Evolutionary conservation across 2,797 vertebrate species (phyloP).

Genomic region (Poeciliopsis presidionis): DNA sequence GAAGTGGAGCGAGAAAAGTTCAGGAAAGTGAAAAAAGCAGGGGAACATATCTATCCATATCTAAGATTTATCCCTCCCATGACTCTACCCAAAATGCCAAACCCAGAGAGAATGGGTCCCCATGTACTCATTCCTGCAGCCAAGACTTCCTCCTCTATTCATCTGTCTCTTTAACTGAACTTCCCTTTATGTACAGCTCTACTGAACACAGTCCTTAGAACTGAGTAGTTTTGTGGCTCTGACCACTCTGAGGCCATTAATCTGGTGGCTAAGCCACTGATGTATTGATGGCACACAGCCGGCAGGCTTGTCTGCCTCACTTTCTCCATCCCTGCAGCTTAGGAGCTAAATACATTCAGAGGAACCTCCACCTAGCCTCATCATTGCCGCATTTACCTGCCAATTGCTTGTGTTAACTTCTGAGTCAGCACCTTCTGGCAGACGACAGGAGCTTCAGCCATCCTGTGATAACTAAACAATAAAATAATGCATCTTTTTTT

Average conservation of each 20-base stretch:
- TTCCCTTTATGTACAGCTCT: conserved; percentile 65
- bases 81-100: conserved; percentile 69
- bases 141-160: conserved; percentile 54
- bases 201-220: conserved; percentile 71
- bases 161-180: conserved; percentile 63
- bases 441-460: conserved; percentile 15
- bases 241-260: conserved; percentile 79
- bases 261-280: conserved; percentile 82
- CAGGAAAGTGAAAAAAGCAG: conserved; percentile 51
- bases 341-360: conserved; percentile 64
- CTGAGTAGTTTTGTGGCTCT: conserved; percentile 77
- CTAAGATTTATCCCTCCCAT: conserved; percentile 74
- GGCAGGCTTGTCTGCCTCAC: conserved; percentile 74
- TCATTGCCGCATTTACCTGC: conserved; percentile 68
- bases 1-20: conserved; percentile 39
- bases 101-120: conserved; percentile 72
- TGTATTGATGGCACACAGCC: conserved; percentile 80
- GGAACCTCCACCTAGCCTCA: conserved; percentile 57
- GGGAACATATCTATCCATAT: conserved; percentile 64
- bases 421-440: conserved; percentile 22
- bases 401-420: conserved; percentile 49
- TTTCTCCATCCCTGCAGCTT: conserved; percentile 74
- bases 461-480: conserved; percentile 13
- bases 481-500: background rate
- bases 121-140: conserved; percentile 64